Evolutionary conservation across 2,888 invertebrate genomes (phyloP), one percentile per base, ranked within the genome.

Genomic region (Plagiodera versicolora): DNA sequence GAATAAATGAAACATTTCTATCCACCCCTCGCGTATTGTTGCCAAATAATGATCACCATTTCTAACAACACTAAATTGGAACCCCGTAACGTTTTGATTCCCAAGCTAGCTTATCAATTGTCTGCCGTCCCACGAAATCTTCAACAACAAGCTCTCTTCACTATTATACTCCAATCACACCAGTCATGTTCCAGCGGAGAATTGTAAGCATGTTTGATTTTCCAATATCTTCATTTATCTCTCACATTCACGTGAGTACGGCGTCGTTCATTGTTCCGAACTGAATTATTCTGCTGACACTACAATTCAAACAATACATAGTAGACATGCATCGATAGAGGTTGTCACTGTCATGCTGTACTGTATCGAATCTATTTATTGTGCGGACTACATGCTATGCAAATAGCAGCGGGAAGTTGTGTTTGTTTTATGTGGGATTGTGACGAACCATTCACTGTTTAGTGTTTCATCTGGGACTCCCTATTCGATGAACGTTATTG

Each of bases 271-370:
- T 61, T 61, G 52, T 55, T 46, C 45, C 46, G 45, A 55, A 51
- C 54, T 57, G 54, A 46, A 61, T 61, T 61, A 56, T 56, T 52
- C 39, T n/a, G n/a, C n/a, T 52, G 19, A 14, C 52, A 20, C 52
- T 39, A 32, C 11, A 32, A 10, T 32, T 32, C 9, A 11, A 32
- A 32, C 32, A 14, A 39, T 11, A 44, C 17, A 46, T 24, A 47
- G 51, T 19, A 35, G 30, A 52, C 51, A 60, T 66, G 66, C 66
- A 68, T 71, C 70, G 68, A 66, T 67, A 67, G 69, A 72, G 67
- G 63, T 68, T 71, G 72, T 70, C 72, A 70, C 69, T 71, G 72
- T 70, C 72, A 70, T 65, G 61, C 65, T 67, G 24, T 24, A 62
- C 65, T 67, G 24, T 24, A 68, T 67, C 64, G 68, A 65, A 64